Evolutionary conservation across 64 coral and sea anemone genomes (phyloP).

Genomic region (Actinia tenebrosa): DNA sequence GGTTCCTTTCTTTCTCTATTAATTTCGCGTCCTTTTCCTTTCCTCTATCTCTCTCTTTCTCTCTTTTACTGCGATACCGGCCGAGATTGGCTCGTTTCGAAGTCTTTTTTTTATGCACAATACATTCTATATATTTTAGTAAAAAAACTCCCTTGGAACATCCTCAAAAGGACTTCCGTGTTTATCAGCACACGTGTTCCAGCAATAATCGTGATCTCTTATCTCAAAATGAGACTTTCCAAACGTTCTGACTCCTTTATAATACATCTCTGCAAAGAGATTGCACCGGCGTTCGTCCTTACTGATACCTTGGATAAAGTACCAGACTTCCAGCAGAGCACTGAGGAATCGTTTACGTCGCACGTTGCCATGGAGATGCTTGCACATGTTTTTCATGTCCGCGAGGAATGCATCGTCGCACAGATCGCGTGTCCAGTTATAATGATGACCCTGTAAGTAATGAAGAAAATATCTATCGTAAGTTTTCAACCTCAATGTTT

Average conservation of each 20-base stretch:
- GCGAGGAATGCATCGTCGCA: constrained; percentile 81
- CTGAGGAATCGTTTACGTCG: constrained; percentile 53
- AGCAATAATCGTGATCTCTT: constrained; percentile 70
- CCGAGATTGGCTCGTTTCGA: too few relatives aligned
- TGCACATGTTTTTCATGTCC: constrained; percentile 79
- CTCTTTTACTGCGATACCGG: too few relatives aligned
- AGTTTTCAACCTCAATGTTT: not conserved
- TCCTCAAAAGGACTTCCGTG: constrained; percentile 89
- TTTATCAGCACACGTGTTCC: constrained; percentile 81
- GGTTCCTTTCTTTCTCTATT: too few relatives aligned
- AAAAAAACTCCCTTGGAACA: not conserved
- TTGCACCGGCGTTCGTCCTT: constrained; percentile 87
- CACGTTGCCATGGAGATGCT: constrained; percentile 38
- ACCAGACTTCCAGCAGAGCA: constrained; percentile 90
- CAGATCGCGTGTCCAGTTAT: constrained; percentile 87
- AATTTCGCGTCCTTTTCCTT: too few relatives aligned
- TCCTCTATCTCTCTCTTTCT: too few relatives aligned
- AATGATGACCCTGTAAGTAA: constrained; percentile 72
- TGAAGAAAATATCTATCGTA: not conserved
- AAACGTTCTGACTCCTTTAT: constrained; percentile 72
- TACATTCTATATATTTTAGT: not conserved
- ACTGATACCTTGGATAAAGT: constrained; percentile 89
- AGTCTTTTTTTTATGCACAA: not conserved
- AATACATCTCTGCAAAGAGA: constrained; percentile 86
- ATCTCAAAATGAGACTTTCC: constrained; percentile 86